phyloP scores from a whole-genome alignment of 92 coral and sea anemone species.

The Muricea muricata region DNA sequence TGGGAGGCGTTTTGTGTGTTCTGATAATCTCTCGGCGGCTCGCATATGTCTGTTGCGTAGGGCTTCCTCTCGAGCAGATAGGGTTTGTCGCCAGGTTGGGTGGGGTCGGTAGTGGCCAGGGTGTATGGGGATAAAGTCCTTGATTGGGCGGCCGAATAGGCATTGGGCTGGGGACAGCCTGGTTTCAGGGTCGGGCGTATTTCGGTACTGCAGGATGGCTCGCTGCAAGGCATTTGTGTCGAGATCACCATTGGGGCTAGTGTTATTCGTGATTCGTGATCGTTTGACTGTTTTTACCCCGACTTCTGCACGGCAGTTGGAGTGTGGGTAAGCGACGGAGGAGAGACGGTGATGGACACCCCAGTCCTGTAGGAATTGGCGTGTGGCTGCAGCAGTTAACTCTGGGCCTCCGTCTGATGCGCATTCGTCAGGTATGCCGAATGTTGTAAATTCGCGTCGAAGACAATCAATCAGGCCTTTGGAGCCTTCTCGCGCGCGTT shows the following conservation, averaged over 20 bases:
- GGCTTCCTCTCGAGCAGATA: conserved; percentile 61
- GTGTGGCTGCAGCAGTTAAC: not conserved
- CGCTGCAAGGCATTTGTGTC: conserved; percentile 61
- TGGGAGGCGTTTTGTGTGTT: conserved; percentile 65
- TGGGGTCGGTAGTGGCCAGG: conserved; percentile 73
- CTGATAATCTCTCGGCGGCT: too few relatives aligned
- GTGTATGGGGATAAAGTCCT: conserved; percentile 71
- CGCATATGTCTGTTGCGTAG: conserved; percentile 67
- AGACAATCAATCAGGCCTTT: too few relatives aligned
- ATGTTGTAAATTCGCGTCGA: too few relatives aligned
- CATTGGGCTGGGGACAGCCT: conserved; percentile 74
- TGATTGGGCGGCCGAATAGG: conserved; percentile 68
- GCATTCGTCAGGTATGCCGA: too few relatives aligned
- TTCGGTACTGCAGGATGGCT: conserved; percentile 69
- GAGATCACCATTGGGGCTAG: conserved; percentile 61
- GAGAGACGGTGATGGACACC: not conserved
- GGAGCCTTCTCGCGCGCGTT: too few relatives aligned
- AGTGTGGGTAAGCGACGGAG: conserved; percentile 23
- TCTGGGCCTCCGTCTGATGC: too few relatives aligned
- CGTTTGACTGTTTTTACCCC: conserved; percentile 70
- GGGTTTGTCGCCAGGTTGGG: conserved; percentile 67
- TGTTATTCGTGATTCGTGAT: conserved; percentile 72
- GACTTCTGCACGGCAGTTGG: conserved; percentile 69
- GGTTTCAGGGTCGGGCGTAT: conserved; percentile 67
- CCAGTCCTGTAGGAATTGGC: not conserved